These are phyloP conservation scores for Oligia strigilis DNA, from an alignment of 2,888 invertebrate species.

Conservation along the genomic window DNA sequence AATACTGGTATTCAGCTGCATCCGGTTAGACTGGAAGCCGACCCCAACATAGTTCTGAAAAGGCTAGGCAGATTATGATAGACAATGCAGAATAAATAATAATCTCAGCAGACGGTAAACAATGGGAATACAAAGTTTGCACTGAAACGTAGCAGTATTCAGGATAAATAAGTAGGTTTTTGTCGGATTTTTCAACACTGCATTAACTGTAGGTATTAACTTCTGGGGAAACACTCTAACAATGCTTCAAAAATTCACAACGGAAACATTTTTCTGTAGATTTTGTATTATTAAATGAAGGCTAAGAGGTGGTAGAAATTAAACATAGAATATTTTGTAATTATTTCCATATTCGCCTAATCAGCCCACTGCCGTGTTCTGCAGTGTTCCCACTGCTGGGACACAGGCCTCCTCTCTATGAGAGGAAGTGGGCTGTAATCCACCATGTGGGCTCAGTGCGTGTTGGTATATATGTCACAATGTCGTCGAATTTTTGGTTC, in stretches of 20 bases:
- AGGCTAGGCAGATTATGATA: not conserved
- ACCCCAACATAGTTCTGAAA: not conserved
- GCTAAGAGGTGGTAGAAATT: not conserved
- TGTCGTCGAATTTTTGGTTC: too few species aligned
- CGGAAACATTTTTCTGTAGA: not conserved
- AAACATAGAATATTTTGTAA: not conserved
- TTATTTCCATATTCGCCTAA: not conserved
- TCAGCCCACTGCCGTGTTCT: too few species aligned
- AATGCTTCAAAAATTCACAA: not conserved
- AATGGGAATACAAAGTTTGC: conserved; percentile 13
- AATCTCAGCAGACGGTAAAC: not conserved
- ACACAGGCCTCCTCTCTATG: too few species aligned
- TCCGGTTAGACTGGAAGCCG: not conserved
- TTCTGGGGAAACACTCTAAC: not conserved
- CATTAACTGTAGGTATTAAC: not conserved
- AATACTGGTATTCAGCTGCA: not conserved
- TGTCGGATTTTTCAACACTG: not conserved
- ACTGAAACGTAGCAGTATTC: not conserved
- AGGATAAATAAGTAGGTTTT: not conserved
- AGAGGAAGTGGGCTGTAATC: too few species aligned
- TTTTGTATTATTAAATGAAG: not conserved
- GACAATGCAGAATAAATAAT: not conserved
- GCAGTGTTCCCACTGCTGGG: too few species aligned
- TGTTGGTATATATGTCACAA: too few species aligned
- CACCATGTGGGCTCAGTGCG: too few species aligned